Percentiles rank a stretch among this genome's conserved stretches.
phyloP scores from a whole-genome alignment of 1,140 invertebrate species.

The Colletes latitarsis region DNA sequence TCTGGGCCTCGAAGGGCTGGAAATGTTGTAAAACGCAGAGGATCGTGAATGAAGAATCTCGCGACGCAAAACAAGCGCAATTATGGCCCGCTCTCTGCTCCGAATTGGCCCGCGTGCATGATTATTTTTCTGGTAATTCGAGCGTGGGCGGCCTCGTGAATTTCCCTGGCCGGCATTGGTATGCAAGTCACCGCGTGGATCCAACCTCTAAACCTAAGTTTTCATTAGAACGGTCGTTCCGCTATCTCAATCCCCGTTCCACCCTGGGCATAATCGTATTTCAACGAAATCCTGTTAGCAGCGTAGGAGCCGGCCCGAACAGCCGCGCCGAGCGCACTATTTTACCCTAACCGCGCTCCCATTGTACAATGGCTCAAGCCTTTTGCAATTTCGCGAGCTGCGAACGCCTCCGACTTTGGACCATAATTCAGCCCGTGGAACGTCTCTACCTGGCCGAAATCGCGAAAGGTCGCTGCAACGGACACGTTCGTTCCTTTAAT shows the following conservation, averaged over 20 bases:
- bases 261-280: slow-evolving; percentile 38
- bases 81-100: not conserved
- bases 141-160: slow-evolving; percentile 8
- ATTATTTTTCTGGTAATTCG: slow-evolving; percentile 44
- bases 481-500: not conserved
- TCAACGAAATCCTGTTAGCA: slow-evolving; percentile 52
- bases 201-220: slow-evolving; percentile 48
- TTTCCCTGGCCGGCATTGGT: slow-evolving; percentile 25
- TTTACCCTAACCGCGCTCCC: slow-evolving; percentile 21
- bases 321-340: slow-evolving; percentile 16
- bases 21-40: no score
- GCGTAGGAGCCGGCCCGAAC: slow-evolving; percentile 5
- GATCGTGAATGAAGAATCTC: no score
- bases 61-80: not conserved
- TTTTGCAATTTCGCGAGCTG: slow-evolving; percentile 29
- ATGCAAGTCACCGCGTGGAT: slow-evolving; percentile 33
- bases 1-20: no score
- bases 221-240: slow-evolving; percentile 45
- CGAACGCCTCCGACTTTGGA: not conserved
- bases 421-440: slow-evolving; percentile 26
- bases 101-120: not conserved
- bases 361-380: slow-evolving; percentile 20
- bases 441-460: not conserved
- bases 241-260: slow-evolving; percentile 39
- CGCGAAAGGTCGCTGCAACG: not conserved